phyloP scores from a whole-genome alignment of 2,797 vertebrate genomes.

The Phoxinus dragarum region DNA sequence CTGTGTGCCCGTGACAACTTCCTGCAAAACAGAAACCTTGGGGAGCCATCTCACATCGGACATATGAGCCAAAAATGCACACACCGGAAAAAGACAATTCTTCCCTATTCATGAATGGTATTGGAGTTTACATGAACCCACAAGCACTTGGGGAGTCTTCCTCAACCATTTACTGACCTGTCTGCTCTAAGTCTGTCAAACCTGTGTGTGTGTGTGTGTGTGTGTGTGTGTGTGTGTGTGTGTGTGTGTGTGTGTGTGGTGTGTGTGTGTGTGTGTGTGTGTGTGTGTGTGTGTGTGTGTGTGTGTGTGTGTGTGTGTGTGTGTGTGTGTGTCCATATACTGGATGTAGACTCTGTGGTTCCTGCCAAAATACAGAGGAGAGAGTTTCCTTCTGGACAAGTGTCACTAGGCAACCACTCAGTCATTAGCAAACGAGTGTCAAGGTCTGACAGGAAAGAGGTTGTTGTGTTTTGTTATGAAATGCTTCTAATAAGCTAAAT shows the following conservation, averaged over 20 bases:
- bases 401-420: slow-evolving; percentile 50
- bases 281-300: slow-evolving; percentile 23
- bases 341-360: slow-evolving; percentile 51
- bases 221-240: slow-evolving; percentile 37
- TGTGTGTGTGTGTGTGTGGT: slow-evolving; percentile 57
- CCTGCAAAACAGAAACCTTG: slow-evolving; percentile 82
- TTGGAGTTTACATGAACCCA: slow-evolving; percentile 70
- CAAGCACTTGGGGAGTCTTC: slow-evolving; percentile 54
- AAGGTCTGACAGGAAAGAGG: slow-evolving; percentile 12
- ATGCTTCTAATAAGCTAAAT: slow-evolving; percentile 31
- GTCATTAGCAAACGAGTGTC: slow-evolving; percentile 46
- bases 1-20: slow-evolving; percentile 97
- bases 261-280: slow-evolving; percentile 50
- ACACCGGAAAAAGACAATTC: slow-evolving; percentile 52
- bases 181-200: too few relatives aligned
- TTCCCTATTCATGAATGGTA: slow-evolving; percentile 65
- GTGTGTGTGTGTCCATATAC: slow-evolving; percentile 23
- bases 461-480: slow-evolving; percentile 34
- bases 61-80: slow-evolving; percentile 67
- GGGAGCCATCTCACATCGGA: slow-evolving; percentile 76
- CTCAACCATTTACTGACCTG: slow-evolving; percentile 51
- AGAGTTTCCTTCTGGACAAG: slow-evolving; percentile 54
- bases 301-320: slow-evolving; percentile 57
- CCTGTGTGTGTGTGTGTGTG: slow-evolving; percentile 50
- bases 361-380: slow-evolving; percentile 55